Conservation (phyloP, 2,888 invertebrate genomes). For the Himalopsyche kuldschensis region DNA sequence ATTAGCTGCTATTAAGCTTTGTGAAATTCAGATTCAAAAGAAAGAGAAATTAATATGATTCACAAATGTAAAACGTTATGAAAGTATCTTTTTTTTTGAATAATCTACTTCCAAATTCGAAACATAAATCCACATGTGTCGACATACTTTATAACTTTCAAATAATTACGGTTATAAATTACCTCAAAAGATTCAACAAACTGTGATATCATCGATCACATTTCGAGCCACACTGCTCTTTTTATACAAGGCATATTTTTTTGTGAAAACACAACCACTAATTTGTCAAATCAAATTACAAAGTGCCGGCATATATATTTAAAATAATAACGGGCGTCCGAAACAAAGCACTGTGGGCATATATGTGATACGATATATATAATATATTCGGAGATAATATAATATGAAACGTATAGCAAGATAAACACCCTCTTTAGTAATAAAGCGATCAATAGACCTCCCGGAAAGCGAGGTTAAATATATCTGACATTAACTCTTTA, state of each 20-base stretch:
- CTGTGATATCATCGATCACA: neutral
- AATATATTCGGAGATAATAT: neutral
- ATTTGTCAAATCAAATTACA: neutral
- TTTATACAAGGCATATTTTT: neutral
- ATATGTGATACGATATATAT: neutral
- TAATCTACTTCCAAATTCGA: no score
- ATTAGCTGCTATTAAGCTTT: no score
- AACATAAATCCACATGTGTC: no score
- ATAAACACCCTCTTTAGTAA: neutral
- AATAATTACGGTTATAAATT: neutral
- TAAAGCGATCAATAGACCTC: neutral
- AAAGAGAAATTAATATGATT: no score
- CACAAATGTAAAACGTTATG: no score
- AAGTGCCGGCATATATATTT: neutral
- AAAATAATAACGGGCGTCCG: neutral
- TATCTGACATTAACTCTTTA: neutral
- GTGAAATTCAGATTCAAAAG: no score
- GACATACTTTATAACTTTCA: neutral
- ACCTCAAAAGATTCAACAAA: neutral
- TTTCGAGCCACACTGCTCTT: neutral
- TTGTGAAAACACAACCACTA: neutral
- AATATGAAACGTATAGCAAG: neutral
- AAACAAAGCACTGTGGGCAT: neutral
- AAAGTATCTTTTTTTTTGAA: no score
- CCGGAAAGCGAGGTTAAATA: neutral